Percentiles rank a stretch among this genome's conserved stretches.
Evolutionary conservation across 2,113 vertebrate species (phyloP).

Genomic region (Porphyrio hochstetteri): DNA sequence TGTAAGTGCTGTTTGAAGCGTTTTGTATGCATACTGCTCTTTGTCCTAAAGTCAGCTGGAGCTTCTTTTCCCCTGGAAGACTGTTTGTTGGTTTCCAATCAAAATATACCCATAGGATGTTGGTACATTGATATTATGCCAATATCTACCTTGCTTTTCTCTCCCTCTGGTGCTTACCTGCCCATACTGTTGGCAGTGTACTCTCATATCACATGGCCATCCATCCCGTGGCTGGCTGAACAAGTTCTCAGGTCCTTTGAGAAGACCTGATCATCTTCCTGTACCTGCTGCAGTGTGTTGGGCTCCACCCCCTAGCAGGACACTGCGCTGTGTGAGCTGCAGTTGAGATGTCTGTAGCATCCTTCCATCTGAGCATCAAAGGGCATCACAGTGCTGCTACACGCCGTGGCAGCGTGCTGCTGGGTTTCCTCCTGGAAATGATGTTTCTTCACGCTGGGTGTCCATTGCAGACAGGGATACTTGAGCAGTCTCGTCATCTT

Average conservation of each 20-base stretch:
- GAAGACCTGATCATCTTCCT: neutral
- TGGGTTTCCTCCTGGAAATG: neutral
- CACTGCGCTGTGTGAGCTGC: neutral
- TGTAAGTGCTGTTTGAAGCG: neutral
- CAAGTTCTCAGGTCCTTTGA: neutral
- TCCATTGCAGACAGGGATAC: neutral
- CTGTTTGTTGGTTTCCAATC: neutral
- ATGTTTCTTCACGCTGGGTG: neutral
- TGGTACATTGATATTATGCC: neutral
- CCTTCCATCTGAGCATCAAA: neutral
- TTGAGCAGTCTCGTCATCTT: neutral
- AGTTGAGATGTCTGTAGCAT: neutral
- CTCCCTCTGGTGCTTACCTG: neutral
- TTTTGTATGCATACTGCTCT: neutral
- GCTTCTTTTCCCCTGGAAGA: neutral
- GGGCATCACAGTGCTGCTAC: neutral
- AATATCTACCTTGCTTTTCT: neutral
- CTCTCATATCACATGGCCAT: neutral
- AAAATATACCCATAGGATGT: neutral
- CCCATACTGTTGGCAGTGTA: neutral
- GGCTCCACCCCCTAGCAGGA: neutral
- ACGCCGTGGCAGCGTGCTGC: rapidly evolving
- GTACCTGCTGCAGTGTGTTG: neutral
- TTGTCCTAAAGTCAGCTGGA: neutral
- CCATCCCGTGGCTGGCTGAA: neutral